phyloP scores from a whole-genome alignment of 1,140 invertebrate genomes.

The Hypothenemus hampei region DNA sequence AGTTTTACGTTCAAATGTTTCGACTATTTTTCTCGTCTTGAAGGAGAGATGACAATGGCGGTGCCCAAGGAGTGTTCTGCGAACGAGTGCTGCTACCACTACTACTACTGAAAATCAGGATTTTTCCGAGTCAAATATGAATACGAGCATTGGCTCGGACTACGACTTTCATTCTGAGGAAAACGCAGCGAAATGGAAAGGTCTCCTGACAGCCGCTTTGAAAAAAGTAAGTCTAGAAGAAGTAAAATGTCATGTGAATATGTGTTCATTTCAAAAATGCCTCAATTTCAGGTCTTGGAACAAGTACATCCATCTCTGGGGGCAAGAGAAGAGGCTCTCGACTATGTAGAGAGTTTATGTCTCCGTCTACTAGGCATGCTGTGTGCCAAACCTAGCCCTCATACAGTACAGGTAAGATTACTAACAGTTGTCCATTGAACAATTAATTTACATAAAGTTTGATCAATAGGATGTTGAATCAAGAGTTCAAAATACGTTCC shows the following conservation, averaged over 20 bases:
- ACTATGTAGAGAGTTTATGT: constrained; percentile 90
- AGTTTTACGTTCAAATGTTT: constrained; percentile 7
- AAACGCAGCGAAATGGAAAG: constrained; percentile 84
- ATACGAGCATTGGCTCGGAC: constrained; percentile 43
- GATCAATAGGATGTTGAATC: constrained; percentile 78
- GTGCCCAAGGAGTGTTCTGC: constrained; percentile 19
- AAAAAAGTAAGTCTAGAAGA: constrained; percentile 70
- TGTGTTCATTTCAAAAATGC: not conserved
- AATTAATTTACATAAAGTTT: not conserved
- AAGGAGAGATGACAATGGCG: constrained; percentile 17
- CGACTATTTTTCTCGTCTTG: constrained; percentile 16
- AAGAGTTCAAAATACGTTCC: constrained; percentile 84
- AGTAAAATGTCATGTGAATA: no score
- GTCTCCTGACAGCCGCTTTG: constrained; percentile 74
- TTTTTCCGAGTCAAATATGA: constrained; percentile 28
- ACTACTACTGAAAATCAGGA: no score
- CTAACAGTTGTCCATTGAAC: not conserved
- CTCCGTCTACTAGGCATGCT: constrained; percentile 82
- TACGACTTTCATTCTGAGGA: constrained; percentile 87
- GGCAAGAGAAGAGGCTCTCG: constrained; percentile 83
- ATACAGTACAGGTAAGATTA: constrained; percentile 59
- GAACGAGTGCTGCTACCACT: constrained; percentile 9
- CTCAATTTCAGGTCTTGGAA: constrained; percentile 67
- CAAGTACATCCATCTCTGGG: constrained; percentile 84
- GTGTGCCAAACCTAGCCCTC: constrained; percentile 76